These are phyloP conservation scores for Drosophila lutescens DNA, from an alignment of 2,888 invertebrate species.

Conservation along the genomic window DNA sequence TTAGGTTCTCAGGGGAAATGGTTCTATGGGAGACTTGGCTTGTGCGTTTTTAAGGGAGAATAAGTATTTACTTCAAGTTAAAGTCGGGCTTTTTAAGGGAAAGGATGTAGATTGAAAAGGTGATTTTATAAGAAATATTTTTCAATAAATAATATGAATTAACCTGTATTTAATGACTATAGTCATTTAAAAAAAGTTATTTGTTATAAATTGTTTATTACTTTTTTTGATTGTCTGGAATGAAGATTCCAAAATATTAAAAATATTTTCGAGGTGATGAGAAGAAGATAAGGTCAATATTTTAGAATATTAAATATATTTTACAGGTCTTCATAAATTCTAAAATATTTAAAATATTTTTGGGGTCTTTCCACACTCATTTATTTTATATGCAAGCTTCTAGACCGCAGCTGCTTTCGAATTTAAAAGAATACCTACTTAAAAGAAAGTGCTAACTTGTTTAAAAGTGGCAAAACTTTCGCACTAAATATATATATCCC, in stretches of 20 bases:
- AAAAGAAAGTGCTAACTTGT: neutral
- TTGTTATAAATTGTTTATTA: too few relatives aligned
- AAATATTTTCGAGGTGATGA: too few relatives aligned
- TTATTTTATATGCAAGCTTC: neutral
- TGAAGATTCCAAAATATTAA: too few relatives aligned
- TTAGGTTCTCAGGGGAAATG: slow-evolving; percentile 26
- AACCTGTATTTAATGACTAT: too few relatives aligned
- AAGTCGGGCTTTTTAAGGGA: neutral
- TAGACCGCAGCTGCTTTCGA: neutral
- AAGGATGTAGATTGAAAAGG: too few relatives aligned
- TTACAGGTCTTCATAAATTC: too few relatives aligned
- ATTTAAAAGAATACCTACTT: neutral
- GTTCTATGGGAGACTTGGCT: neutral
- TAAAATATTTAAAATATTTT: neutral
- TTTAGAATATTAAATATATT: too few relatives aligned
- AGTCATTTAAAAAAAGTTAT: too few relatives aligned
- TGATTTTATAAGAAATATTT: too few relatives aligned
- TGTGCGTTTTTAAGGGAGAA: neutral
- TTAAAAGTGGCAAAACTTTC: neutral
- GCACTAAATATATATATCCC: neutral
- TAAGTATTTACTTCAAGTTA: neutral
- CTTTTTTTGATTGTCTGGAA: too few relatives aligned
- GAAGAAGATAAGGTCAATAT: too few relatives aligned
- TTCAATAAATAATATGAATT: too few relatives aligned
- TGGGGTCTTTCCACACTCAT: neutral